Conservation (phyloP, 2,888 invertebrate species). For the Aethes cnicana region DNA sequence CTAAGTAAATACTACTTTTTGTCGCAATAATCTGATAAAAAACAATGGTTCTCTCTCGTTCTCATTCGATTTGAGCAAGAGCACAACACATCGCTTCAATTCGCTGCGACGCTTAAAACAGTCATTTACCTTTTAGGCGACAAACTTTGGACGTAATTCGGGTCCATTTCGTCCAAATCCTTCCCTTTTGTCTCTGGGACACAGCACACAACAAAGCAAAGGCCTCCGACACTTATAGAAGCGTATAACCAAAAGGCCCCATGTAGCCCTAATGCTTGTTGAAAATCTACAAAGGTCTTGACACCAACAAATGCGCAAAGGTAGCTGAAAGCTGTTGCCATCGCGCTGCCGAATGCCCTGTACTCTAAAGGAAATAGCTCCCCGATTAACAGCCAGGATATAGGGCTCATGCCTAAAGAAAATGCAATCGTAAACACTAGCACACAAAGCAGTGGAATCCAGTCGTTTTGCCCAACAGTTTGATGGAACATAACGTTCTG, state of each 20-base stretch:
- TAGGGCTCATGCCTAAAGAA: constrained; percentile 93
- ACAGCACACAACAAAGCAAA: constrained; percentile 92
- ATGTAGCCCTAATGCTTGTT: constrained; percentile 87
- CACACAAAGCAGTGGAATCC: constrained; percentile 92
- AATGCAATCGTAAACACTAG: constrained; percentile 92
- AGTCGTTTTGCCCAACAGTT: constrained; percentile 85
- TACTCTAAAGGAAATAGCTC: constrained; percentile 92
- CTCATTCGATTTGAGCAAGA: neutral
- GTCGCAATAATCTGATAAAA: neutral
- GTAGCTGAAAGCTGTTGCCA: constrained; percentile 93
- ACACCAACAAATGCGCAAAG: constrained; percentile 93
- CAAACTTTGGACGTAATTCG: constrained; percentile 82
- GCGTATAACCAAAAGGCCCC: constrained; percentile 96
- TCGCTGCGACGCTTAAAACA: constrained; percentile 2
- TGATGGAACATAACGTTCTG: constrained; percentile 78
- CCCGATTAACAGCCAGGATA: constrained; percentile 92
- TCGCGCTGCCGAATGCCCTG: constrained; percentile 92
- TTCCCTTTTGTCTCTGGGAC: constrained; percentile 96
- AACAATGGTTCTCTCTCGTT: neutral
- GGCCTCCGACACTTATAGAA: constrained; percentile 89
- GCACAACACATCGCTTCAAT: neutral
- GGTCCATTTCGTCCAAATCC: constrained; percentile 93
- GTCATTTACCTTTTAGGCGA: constrained; percentile 69
- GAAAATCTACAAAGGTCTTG: constrained; percentile 93
- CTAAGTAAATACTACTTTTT: constrained; percentile 9